A percentile compares a stretch with the other conserved stretches of the same genome.
phyloP scores from a whole-genome alignment of 1,140 invertebrate species.

The Megalonaias nervosa region DNA sequence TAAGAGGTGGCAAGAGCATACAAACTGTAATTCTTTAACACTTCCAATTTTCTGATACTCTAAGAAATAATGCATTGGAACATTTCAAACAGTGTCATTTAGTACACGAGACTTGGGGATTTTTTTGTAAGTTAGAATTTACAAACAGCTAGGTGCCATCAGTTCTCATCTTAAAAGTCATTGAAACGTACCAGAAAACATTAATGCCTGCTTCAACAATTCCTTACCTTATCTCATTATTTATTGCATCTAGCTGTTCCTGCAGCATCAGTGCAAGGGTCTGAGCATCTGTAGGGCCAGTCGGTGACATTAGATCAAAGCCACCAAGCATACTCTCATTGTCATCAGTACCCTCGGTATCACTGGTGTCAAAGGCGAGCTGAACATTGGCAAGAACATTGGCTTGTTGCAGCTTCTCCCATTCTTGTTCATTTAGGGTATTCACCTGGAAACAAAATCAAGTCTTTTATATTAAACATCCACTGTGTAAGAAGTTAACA shows the following conservation, averaged over 20 bases:
- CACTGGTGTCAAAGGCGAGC: constrained; percentile 88
- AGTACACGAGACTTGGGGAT: too few species aligned
- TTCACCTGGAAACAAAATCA: constrained; percentile 67
- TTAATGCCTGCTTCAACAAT: too few species aligned
- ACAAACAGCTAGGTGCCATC: too few species aligned
- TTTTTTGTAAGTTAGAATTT: too few species aligned
- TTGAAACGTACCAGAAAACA: too few species aligned
- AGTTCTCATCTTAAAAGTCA: too few species aligned
- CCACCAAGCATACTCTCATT: constrained; percentile 76
- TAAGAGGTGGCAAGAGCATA: too few species aligned
- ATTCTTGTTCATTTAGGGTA: constrained; percentile 81
- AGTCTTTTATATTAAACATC: neutral
- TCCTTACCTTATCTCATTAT: constrained; percentile 92
- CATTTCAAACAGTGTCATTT: too few species aligned
- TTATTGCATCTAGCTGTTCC: constrained; percentile 99
- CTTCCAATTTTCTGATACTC: too few species aligned
- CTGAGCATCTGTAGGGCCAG: constrained; percentile 92
- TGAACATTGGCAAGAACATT: constrained; percentile 94
- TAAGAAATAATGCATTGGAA: too few species aligned
- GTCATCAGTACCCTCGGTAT: constrained; percentile 77
- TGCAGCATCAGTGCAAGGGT: constrained; percentile 98
- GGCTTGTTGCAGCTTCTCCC: constrained; percentile 95
- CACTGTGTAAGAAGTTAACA: constrained; percentile 1
- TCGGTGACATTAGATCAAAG: constrained; percentile 78
- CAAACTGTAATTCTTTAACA: too few species aligned